Evolutionary conservation across 1,140 invertebrate genomes (phyloP).

Genomic region (Formica selysi): DNA sequence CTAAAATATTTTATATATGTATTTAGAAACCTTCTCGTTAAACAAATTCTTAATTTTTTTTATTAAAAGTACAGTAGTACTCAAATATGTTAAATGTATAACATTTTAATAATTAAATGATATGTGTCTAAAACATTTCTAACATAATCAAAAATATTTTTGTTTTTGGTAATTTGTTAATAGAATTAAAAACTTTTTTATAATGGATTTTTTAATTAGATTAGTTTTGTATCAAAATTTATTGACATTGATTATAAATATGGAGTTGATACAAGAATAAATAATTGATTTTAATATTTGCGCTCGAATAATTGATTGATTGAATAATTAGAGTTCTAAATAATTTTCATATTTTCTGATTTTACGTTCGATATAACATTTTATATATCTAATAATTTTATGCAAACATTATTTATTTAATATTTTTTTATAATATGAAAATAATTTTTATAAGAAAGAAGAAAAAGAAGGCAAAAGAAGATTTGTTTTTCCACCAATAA

Average conservation of each 20-base stretch:
- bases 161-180: not conserved
- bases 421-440: not conserved
- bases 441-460: not conserved
- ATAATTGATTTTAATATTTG: no score
- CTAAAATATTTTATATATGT: not conserved
- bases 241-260: not conserved
- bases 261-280: not conserved
- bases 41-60: not conserved
- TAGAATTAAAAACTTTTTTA: not conserved
- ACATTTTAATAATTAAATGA: not conserved
- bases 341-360: slow-evolving; percentile 15
- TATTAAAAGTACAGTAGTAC: not conserved
- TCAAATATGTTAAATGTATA: not conserved
- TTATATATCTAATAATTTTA: not conserved
- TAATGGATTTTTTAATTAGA: not conserved
- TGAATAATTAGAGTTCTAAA: not conserved
- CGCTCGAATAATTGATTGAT: no score
- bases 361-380: not conserved
- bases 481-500: not conserved
- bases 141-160: not conserved
- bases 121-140: not conserved
- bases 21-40: not conserved
- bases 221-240: not conserved
- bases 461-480: not conserved
- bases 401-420: not conserved